Percentiles rank a stretch among this genome's conserved stretches.
phyloP scores from a whole-genome alignment of 2,888 invertebrate species.

The Meliscaeva auricollis region DNA sequence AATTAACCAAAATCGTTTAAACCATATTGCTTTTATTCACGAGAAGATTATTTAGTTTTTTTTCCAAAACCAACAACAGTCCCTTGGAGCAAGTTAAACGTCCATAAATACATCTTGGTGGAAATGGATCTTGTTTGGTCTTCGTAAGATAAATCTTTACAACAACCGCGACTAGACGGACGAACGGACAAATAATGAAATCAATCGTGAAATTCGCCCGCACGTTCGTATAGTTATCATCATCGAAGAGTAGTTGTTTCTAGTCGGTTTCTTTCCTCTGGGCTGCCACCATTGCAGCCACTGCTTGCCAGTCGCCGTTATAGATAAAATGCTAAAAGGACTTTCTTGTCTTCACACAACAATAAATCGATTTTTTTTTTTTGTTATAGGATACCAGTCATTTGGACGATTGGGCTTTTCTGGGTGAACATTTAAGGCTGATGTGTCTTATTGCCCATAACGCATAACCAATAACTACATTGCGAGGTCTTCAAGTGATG shows the following conservation, averaged over 20 bases:
- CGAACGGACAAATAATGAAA: conserved; percentile 56
- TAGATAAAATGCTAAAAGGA: conserved; percentile 71
- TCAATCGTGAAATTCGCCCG: conserved; percentile 56
- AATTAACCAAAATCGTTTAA: too few relatives aligned
- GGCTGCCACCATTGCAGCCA: background rate
- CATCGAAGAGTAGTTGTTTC: background rate
- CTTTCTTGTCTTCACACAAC: conserved; percentile 74
- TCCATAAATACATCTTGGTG: conserved; percentile 22
- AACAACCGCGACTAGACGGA: conserved; percentile 51
- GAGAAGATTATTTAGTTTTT: too few relatives aligned
- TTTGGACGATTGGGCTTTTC: conserved; percentile 1
- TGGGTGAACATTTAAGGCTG: background rate
- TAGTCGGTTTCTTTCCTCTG: conserved; percentile 61
- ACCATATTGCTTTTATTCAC: too few relatives aligned
- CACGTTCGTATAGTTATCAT: conserved; percentile 8
- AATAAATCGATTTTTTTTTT: conserved; percentile 49
- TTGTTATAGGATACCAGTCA: conserved; percentile 21
- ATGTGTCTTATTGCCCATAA: conserved; percentile 46
- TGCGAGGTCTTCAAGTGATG: conserved; percentile 45
- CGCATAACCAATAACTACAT: conserved; percentile 47
- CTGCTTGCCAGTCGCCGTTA: background rate
- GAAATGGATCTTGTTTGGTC: too few relatives aligned
- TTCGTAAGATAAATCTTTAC: conserved; percentile 52
- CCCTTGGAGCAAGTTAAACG: too few relatives aligned
- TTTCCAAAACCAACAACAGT: too few relatives aligned